Evolutionary conservation across 2,113 vertebrate species (phyloP), one percentile per base, ranked within the genome.

Genomic region (Planiliza haematocheilus): DNA sequence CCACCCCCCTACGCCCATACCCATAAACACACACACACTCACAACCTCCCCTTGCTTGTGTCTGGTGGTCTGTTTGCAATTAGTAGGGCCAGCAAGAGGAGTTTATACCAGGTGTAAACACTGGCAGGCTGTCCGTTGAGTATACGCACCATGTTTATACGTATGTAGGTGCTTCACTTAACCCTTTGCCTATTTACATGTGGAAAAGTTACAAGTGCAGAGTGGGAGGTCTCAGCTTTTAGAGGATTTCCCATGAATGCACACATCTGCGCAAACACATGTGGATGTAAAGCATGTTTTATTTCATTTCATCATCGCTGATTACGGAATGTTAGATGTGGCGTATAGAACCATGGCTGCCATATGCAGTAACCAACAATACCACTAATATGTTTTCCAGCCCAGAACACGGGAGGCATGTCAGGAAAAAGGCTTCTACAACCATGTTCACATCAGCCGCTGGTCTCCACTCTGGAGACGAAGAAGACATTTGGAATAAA

Each of bases 71-170:
- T 91, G 88, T 51, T 90, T 88, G 46, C 73, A 87, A 90, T 92
- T 91, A 88, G 66, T 50, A 65, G 68, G 48, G 60, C 0, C 4
- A 77, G 62, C 58, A 10, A 79, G 67, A 77, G 73, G 24, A 88
- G 89, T 92, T 91, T 91, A 91, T 48, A 66, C 45, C 53, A 0
- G 10, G 52, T 50, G 57, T 86, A 90, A 91, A 91, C 90, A 88
- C 63, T 70, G 8, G 71, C 68, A 82, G 66, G 48, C 21, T 42
- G 51, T 76, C 77, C 67, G 62, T 66, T 5, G 63, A 67, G 53
- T 64, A 80, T 83, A 49, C 21, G 69, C 56, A 30, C 52, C n/a
- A 48, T 88, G 88, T 89, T 92, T 89, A 85, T 60, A 71, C 17
- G 61, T 68, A 37, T 83, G 30, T 74, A 67, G 36, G 67, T 62